A percentile compares a stretch with the other conserved stretches of the same genome.
Evolutionary conservation across 2,797 vertebrate genomes (phyloP).

Genomic region (Poeciliopsis presidionis): DNA sequence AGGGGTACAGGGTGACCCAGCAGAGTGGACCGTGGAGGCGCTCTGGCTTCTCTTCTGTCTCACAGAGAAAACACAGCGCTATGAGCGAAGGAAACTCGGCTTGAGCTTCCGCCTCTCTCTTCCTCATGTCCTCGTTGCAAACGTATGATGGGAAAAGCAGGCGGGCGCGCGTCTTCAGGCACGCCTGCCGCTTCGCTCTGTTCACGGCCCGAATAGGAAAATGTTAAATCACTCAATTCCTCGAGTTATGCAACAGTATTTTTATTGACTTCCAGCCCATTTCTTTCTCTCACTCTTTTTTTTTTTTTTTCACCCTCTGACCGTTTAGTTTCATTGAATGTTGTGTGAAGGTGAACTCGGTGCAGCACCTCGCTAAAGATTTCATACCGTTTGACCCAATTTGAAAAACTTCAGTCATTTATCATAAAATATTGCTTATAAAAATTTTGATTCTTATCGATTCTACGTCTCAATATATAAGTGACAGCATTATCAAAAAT

Average conservation of each 20-base stretch:
- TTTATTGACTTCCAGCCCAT: slow-evolving; percentile 46
- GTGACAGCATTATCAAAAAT: neutral
- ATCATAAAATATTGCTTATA: neutral
- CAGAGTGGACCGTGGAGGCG: slow-evolving; percentile 15
- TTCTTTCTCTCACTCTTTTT: neutral
- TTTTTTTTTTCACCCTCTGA: neutral
- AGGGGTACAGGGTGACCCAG: slow-evolving; percentile 32
- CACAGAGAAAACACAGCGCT: slow-evolving; percentile 5
- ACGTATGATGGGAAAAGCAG: slow-evolving; percentile 63
- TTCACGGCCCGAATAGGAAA: slow-evolving; percentile 52
- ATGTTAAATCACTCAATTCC: slow-evolving; percentile 64
- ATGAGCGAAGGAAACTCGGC: slow-evolving; percentile 25
- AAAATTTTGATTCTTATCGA: neutral
- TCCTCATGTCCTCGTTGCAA: slow-evolving; percentile 30
- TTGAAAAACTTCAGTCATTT: no score
- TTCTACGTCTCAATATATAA: neutral
- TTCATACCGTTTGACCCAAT: neutral
- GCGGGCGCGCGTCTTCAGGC: slow-evolving; percentile 40
- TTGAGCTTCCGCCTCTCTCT: slow-evolving; percentile 68
- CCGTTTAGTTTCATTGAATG: slow-evolving; percentile 13
- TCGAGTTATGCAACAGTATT: slow-evolving; percentile 57
- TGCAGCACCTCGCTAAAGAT: neutral
- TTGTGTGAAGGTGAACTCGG: neutral
- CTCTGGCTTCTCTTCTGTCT: slow-evolving; percentile 47
- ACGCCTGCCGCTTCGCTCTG: slow-evolving; percentile 47